Evolutionary conservation across 2,113 vertebrate genomes (phyloP), one percentile per base, ranked within the genome.

Genomic region (Zosterops hypoxanthus): DNA sequence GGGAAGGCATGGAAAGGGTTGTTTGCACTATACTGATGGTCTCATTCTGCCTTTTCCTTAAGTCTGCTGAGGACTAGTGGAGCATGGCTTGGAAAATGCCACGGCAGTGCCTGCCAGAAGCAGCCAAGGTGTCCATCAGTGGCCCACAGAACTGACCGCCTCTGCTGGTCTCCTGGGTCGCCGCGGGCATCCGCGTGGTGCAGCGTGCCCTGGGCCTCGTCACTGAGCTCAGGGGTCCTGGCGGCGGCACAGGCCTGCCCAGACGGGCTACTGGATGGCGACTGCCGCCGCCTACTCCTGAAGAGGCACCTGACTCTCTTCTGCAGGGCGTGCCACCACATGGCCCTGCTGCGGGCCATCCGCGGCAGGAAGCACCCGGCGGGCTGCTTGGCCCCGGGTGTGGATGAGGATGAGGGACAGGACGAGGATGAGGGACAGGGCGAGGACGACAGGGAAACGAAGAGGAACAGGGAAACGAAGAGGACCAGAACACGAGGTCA

Each of bases 131-230:
- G 28, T 46, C 26, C 28, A 16, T 31, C 23, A 23, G 42, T 2
- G 4, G 8, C 28, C 8, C 42, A 8, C 28, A 63, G 49, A 21
- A 42, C 77, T 70, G 12, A 87, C 83, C 28, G 2, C 14, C 36
- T 70, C 63, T 31, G 28, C 33, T 19, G 14, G 7, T 70, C 69
- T 31, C 1, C 20, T 23, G 6, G 13, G 16, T 46, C 9, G 46
- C 46, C 1, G 2, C 3, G 5, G 61, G 82, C 31, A 18, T 55
- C 47, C 1, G 5, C 5, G 0, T 1, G 2, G 25, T 21, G 44
- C 64, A 36, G 39, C 44, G 11, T 17, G 64, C 25, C 39, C 64
- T 18, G 21, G 29, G 11, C n/a, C 22, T 53, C 4, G 25, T 52
- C 57, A 20, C 4, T 5, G n/a, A 16, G 56, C 33, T 63, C 17